Base-by-base conservation (phyloP, 2,888 invertebrate species). In the Ischnura elegans region DNA sequence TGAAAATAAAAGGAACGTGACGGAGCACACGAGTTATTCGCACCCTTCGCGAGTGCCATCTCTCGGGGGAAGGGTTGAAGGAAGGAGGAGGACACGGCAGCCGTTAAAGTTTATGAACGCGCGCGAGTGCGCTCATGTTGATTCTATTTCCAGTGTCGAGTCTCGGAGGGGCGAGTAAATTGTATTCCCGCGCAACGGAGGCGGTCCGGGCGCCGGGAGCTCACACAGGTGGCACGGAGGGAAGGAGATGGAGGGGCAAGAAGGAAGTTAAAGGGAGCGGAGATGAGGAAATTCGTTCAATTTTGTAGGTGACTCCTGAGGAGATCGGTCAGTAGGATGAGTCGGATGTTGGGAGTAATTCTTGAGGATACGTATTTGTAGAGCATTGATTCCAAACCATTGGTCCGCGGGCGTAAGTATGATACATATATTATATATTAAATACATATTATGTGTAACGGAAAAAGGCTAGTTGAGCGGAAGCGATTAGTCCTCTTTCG, bases 91-190 rank as follows among this genome's bases (percentile, higher is more conserved):
- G 76, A 76, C 76, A 76, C 25, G 36, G 29, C 76, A 36, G 76
- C 76, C 36, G 76, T 76, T 76, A 36, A 61, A 76, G 76, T 76
- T 76, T 76, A 76, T 76, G 76, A 76, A 36, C 76, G 76, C 76
- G 76, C 16, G 76, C 76, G 76, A 29, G 76, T 36, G 76, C 36
- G 76, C 76, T 76, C 76, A 36, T 76, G 76, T 76, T 76, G 76
- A 76, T 76, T 76, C 76, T 76, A 76, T 76, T 76, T 76, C 76
- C 8, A 5, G 36, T 76, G 16, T 36, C 29, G 36, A 36, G 29
- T 36, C 3, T 36, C n/a, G 51, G 2, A 19, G 76, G 36, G 76
- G 13, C 76, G 76, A 76, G 76, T 76, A 76, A 76, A 76, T 76
- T 76, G 76, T 36, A 76, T 76, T 10, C 29, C 36, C n/a, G 36